A percentile compares a stretch with the other conserved stretches of the same genome.
phyloP scores from a whole-genome alignment of 2,888 invertebrate genomes.

The Phytoseiulus persimilis region DNA sequence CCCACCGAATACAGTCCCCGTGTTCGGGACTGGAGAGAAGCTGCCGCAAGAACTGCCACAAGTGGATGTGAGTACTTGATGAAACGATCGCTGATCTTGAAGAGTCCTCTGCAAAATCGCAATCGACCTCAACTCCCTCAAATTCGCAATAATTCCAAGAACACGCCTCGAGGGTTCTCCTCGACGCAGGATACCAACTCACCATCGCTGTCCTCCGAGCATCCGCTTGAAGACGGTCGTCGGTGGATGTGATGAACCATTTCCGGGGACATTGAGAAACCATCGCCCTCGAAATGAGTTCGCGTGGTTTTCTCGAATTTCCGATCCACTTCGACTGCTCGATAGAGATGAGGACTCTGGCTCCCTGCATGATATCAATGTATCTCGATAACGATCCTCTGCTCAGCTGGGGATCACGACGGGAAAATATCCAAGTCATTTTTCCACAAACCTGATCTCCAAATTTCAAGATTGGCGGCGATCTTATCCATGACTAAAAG shows the following conservation, averaged over 20 bases:
- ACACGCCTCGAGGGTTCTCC: too few relatives aligned
- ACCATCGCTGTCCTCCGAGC: neutral
- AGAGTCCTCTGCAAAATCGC: neutral
- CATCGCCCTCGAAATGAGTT: neutral
- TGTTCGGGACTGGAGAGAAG: constrained; percentile 80
- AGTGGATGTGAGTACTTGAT: constrained; percentile 65
- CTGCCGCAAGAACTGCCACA: constrained; percentile 98
- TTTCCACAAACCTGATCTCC: neutral
- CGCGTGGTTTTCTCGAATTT: neutral
- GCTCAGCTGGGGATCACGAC: too few relatives aligned
- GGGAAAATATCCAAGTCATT: too few relatives aligned
- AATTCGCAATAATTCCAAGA: too few relatives aligned
- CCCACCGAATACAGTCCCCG: constrained; percentile 91
- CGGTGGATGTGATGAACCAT: neutral
- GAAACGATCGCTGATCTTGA: neutral
- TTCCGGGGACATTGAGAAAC: neutral
- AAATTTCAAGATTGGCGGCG: neutral
- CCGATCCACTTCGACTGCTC: neutral
- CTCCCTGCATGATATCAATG: too few relatives aligned
- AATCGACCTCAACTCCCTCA: too few relatives aligned
- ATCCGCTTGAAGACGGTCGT: neutral
- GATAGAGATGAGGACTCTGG: neutral
- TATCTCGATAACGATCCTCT: too few relatives aligned
- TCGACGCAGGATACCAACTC: neutral
- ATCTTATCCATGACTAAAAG: neutral